Base-by-base conservation (phyloP, 2,888 invertebrate genomes). In the Xanthia icteritia region DNA sequence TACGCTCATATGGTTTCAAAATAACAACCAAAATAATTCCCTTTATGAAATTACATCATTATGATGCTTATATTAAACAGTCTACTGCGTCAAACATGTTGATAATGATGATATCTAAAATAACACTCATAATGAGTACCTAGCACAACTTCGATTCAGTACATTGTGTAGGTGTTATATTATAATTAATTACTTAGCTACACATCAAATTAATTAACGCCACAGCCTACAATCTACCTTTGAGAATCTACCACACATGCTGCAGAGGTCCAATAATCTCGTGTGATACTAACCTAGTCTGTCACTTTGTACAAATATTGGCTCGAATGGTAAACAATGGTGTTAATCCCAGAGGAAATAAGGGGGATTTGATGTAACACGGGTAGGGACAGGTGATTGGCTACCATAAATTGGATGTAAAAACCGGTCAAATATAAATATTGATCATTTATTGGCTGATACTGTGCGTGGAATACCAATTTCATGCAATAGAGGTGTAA, bases 291-390 rank as follows among this genome's bases (percentile, higher is more conserved):
- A 78, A 74, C 64, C 51, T 77, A 84, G 61, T 71, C 89, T 89
- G 82, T 80, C 70, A 67, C 68, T 82, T 73, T 81, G 82, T 77
- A 70, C 88, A 90, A 90, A 91, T 80, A 89, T 90, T 87, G 85
- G 69, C 63, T 51, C 51, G 61, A 69, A 60, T 76, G 75, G 86
- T 86, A 86, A 88, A 89, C 89, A 89, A 84, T 81, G 77, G 60
- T 81, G 69, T 89, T n/a, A 90, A 90, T 92, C 94, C 92, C 93
- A 1, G 17, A 92, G 93, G 94, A 94, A 94, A 94, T 94, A 92
- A 93, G 88, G 86, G 58, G 90, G 91, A 90, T 92, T 92, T 91
- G 88, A 90, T 89, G 83, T 89, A 89, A 88, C 89, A 72, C 61
- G 80, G 85, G 85, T 78, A 76, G 85, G 77, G 89, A 89, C 90